Percentiles rank a stretch among this genome's conserved stretches.
Evolutionary conservation across 1,140 invertebrate species (phyloP).

Genomic region (Dendroctonus valens): DNA sequence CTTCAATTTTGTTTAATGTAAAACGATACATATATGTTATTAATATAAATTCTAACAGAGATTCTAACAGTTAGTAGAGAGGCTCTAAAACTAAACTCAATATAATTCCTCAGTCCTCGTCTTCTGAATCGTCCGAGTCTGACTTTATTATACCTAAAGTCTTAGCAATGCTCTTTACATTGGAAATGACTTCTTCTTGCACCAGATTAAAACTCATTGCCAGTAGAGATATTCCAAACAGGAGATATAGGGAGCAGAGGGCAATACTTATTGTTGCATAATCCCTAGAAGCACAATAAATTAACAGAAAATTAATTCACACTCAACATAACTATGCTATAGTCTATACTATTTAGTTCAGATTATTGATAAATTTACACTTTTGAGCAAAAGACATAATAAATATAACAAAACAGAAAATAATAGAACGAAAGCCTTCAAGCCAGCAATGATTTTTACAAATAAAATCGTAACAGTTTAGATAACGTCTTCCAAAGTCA

Average conservation of each 20-base stretch:
- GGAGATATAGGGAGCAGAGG: constrained; percentile 86
- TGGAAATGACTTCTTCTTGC: constrained; percentile 86
- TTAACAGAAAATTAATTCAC: constrained; percentile 3
- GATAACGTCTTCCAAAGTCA: too few species aligned
- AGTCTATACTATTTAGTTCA: too few species aligned
- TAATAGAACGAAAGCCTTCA: too few species aligned
- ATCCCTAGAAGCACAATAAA: constrained; percentile 16
- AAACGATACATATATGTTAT: not conserved
- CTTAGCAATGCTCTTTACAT: constrained; percentile 79
- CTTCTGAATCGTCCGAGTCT: constrained; percentile 58
- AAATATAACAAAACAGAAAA: too few species aligned
- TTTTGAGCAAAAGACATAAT: too few species aligned
- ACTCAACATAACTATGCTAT: not conserved
- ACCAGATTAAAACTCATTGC: constrained; percentile 99
- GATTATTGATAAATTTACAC: too few species aligned
- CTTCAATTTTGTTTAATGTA: not conserved
- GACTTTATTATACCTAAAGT: constrained; percentile 82
- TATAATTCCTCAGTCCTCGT: constrained; percentile 29
- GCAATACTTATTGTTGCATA: constrained; percentile 80
- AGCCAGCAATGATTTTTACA: too few species aligned
- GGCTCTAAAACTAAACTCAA: not conserved
- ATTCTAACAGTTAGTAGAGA: not conserved
- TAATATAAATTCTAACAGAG: not conserved
- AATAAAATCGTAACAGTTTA: too few species aligned
- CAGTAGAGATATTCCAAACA: constrained; percentile 94